Evolutionary conservation across 2,888 invertebrate genomes (phyloP).

Genomic region (Folsomia candida): DNA sequence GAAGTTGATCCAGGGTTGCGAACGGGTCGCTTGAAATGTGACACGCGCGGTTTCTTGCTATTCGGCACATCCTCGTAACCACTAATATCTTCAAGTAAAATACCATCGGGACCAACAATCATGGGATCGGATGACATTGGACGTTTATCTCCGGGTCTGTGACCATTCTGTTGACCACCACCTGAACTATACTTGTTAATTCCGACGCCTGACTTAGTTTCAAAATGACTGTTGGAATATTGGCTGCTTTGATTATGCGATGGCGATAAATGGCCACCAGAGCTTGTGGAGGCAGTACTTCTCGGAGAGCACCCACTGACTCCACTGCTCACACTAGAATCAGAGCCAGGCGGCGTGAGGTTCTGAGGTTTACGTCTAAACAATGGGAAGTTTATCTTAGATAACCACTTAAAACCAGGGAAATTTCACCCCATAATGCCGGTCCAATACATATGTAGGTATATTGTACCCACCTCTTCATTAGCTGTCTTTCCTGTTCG

Average conservation of each 20-base stretch:
- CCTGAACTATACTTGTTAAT: slow-evolving; percentile 28
- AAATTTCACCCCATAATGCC: background rate
- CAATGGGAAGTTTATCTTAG: too few relatives aligned
- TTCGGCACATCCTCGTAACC: slow-evolving; percentile 46
- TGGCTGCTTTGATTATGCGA: slow-evolving; percentile 56
- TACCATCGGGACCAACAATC: slow-evolving; percentile 58
- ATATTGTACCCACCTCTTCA: slow-evolving; percentile 67
- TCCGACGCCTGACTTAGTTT: slow-evolving; percentile 35
- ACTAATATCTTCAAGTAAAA: slow-evolving; percentile 20
- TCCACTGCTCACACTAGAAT: slow-evolving; percentile 56
- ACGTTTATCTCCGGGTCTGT: slow-evolving; percentile 55
- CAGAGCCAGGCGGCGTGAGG: slow-evolving; percentile 82
- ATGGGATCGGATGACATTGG: slow-evolving; percentile 56
- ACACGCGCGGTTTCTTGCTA: slow-evolving; percentile 80
- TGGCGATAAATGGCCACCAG: slow-evolving; percentile 52
- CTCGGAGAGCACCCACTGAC: slow-evolving; percentile 60
- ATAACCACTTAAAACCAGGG: background rate
- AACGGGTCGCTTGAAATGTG: slow-evolving; percentile 70
- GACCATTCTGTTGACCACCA: slow-evolving; percentile 14
- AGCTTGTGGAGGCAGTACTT: slow-evolving; percentile 75
- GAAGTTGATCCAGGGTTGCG: slow-evolving; percentile 31
- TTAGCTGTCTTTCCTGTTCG: slow-evolving; percentile 80
- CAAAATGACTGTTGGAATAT: slow-evolving; percentile 54
- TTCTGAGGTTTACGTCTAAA: slow-evolving; percentile 84
- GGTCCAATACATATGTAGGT: background rate